A percentile compares a stretch with the other conserved stretches of the same genome.
These are phyloP conservation scores for Orestias chungarensis DNA, from an alignment of 2,797 vertebrate genomes.

Conservation along the genomic window DNA sequence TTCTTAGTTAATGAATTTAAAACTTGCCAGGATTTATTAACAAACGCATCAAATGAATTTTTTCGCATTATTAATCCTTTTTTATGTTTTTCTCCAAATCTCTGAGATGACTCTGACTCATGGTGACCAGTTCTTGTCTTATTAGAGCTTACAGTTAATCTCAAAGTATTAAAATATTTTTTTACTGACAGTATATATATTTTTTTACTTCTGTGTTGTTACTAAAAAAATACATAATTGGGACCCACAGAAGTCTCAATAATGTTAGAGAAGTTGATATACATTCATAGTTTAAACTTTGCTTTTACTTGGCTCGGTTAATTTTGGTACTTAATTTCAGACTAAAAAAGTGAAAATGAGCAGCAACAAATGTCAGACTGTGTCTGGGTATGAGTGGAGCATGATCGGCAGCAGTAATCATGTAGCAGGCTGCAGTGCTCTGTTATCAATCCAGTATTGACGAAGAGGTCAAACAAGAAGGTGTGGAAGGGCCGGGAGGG, in stretches of 20 bases:
- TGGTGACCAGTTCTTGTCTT: not conserved
- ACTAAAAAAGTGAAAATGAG: not conserved
- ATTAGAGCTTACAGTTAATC: not conserved
- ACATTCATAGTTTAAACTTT: no score
- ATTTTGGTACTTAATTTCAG: not conserved
- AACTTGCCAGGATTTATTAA: no score
- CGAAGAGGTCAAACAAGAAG: not conserved
- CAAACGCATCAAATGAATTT: no score
- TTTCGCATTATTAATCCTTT: no score
- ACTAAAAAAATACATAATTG: no score
- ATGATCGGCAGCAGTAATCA: constrained; percentile 38
- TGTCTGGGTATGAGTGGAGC: not conserved
- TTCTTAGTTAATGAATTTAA: no score
- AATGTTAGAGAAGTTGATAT: no score
- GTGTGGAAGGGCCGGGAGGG: constrained; percentile 2
- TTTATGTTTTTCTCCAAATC: not conserved
- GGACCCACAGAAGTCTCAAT: no score
- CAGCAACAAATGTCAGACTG: not conserved
- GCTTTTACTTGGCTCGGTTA: not conserved
- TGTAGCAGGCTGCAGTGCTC: constrained; percentile 24
- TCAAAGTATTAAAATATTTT: no score
- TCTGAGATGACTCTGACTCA: no score
- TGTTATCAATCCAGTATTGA: not conserved
- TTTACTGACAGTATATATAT: no score
- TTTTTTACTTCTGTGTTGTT: no score